Conservation (phyloP, 2,888 invertebrate genomes). For the Acleris cristana region DNA sequence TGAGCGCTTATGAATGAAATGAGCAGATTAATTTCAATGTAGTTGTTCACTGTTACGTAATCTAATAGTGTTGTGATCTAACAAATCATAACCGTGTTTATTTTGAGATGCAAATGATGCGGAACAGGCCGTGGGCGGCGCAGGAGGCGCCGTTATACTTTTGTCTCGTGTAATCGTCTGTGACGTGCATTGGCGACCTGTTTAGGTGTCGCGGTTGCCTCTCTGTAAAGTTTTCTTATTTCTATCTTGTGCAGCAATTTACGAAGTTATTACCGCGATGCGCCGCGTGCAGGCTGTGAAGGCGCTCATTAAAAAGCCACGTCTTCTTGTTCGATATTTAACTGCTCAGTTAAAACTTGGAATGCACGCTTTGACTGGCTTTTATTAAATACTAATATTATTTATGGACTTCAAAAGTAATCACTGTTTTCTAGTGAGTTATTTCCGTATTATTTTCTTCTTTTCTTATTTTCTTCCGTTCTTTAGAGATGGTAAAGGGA, state of each 20-base stretch:
- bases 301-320: too few relatives aligned
- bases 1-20: conserved; percentile 34
- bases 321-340: too few relatives aligned
- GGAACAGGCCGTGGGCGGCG: conserved; percentile 45
- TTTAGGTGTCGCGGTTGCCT: conserved; percentile 11
- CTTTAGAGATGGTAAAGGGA: too few relatives aligned
- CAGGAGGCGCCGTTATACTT: conserved; percentile 45
- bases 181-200: conserved; percentile 34
- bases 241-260: background rate
- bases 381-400: too few relatives aligned
- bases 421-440: too few relatives aligned
- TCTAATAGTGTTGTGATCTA: conserved; percentile 51
- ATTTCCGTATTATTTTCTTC: too few relatives aligned
- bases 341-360: too few relatives aligned
- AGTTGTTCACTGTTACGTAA: conserved; percentile 39
- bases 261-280: background rate
- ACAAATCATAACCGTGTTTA: conserved; percentile 54
- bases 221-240: conserved; percentile 1
- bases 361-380: too few relatives aligned
- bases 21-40: conserved; percentile 34
- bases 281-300: too few relatives aligned
- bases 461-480: too few relatives aligned
- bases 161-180: conserved; percentile 47
- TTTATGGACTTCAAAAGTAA: too few relatives aligned
- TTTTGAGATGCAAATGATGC: conserved; percentile 61